Base-by-base conservation (phyloP, 92 coral and sea anemone genomes). In the Epizoanthus rinbou region DNA sequence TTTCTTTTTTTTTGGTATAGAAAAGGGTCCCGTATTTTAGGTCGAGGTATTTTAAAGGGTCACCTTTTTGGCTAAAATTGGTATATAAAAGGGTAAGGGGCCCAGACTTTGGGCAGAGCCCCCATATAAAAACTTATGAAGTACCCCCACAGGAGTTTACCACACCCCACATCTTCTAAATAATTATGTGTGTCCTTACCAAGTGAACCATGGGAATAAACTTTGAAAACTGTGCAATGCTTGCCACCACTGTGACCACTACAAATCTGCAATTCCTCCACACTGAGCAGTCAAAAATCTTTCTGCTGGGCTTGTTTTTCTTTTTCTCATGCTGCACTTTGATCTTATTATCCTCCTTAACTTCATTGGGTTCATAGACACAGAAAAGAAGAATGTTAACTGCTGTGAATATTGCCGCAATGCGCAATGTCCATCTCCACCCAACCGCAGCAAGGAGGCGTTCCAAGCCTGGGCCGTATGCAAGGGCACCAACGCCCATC, bases 351-450 rank as follows among this genome's bases (percentile, higher is more conserved):
- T 24, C 74, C 31, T 79, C 60, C 52, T 85, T 73, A 41, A 80
- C 63, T 4, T 84, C 83, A 52, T 87, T 64, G 25, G 88, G 87
- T 72, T 85, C 86, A 85, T 74, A 74, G 1, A 85, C 73, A 59
- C 80, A 31, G 14, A 69, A 67, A 8, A 92, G 28, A 4, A 83
- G 15, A 10, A 85, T 72, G 15, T 76, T 80, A 13, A 86, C 79
- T 16, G 75, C 63, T 60, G 78, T 79, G 52, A 81, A 52, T 17
- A 76, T 89, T 16, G 90, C 92, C 35, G 68, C 69, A 22, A 92
- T 54, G 11, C 97, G 91, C 31, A 87, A 90, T 5, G 93, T 73
- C 53, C 79, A 69, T 71, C 91, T 74, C 97, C 94, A 93, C 5
- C 89, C 89, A 33, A 80, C 57, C 41, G 50, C 58, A 52, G 91